Conservation (phyloP, 2,113 vertebrate genomes). For the Brachyhypopomus occidentalis region DNA sequence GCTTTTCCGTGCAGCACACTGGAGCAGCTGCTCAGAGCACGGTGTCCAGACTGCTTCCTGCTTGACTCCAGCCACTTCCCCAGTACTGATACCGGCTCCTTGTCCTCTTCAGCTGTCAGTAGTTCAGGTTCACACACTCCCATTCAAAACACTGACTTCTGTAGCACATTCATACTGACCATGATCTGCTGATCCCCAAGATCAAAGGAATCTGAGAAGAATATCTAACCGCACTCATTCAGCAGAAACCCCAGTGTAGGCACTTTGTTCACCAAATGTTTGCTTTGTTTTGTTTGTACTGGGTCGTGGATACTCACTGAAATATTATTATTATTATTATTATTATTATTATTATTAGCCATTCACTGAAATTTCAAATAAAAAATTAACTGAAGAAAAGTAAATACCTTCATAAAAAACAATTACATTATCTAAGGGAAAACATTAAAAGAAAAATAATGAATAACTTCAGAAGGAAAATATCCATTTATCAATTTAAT, state of each 20-base stretch:
- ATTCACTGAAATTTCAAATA: neutral
- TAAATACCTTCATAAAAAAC: neutral
- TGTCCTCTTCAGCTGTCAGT: neutral
- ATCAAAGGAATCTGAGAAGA: neutral
- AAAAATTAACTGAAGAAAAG: neutral
- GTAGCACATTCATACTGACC: neutral
- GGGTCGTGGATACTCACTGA: neutral
- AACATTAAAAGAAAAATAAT: neutral
- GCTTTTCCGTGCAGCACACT: slow-evolving; percentile 15
- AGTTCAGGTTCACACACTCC: too few relatives aligned
- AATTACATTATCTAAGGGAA: neutral
- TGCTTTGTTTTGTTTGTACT: neutral
- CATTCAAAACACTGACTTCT: too few relatives aligned
- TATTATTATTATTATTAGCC: too few relatives aligned
- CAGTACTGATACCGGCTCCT: neutral
- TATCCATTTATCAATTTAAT: neutral
- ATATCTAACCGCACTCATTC: neutral
- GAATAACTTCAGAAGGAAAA: neutral
- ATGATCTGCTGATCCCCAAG: neutral
- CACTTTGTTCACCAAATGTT: too few relatives aligned
- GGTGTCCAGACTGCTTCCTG: neutral
- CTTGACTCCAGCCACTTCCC: slow-evolving; percentile 12
- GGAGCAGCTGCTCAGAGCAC: neutral
- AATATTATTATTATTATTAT: too few relatives aligned
- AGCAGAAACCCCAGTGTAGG: too few relatives aligned